Base-by-base conservation (phyloP, 1,140 invertebrate genomes). In the Zaprionus kolodkinae region DNA sequence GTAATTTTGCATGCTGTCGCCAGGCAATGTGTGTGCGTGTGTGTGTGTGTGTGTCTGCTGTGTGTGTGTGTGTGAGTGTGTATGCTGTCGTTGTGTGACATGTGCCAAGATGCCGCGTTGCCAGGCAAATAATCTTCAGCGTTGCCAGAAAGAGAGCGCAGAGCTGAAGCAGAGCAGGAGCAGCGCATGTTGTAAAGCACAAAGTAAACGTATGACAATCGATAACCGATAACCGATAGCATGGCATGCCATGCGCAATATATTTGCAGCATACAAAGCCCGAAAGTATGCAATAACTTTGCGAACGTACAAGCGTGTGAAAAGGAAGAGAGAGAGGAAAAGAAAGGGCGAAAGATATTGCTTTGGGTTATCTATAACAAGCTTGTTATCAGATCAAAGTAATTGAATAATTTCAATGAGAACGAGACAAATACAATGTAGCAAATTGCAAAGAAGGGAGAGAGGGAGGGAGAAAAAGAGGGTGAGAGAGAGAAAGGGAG, bases 1-100 rank as follows among this genome's bases (percentile, higher is more conserved):
- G 80, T 84, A 87, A 87, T 88, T 87, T 89, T 80, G 71, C 84
- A 87, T 84, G 75, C 73, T 77, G 62, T 81, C 70, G 71, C 64
- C 59, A 33, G 33, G 65, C 13, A 33, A 15, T 60, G 27, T 11
- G 15, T 72, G 21, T 71, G 36, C 21, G 6, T 56, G 33, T 59
- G 13, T 21, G 10, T 38, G 35, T 66, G 35, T 66, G 55, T 50
- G 62, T 50, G 30, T 57, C 12, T 56, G 43, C 33, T 43, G 56
- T 35, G 30, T 64, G 17, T 0, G 4, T 65, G 40, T 55, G 27
- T 70, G 36, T 60, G 40, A 38, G 33, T 52, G 35, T 59, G 4
- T 59, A 54, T 59, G 56, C 52, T 17, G 27, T 4, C 2, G 30
- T 64, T 45, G 40, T 15, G 35, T 15, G 40, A 17, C 33, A 17